A percentile compares a stretch with the other conserved stretches of the same genome.
These are phyloP conservation scores for Seriola dumerili DNA, from an alignment of 2,113 vertebrate genomes.

Conservation along the genomic window DNA sequence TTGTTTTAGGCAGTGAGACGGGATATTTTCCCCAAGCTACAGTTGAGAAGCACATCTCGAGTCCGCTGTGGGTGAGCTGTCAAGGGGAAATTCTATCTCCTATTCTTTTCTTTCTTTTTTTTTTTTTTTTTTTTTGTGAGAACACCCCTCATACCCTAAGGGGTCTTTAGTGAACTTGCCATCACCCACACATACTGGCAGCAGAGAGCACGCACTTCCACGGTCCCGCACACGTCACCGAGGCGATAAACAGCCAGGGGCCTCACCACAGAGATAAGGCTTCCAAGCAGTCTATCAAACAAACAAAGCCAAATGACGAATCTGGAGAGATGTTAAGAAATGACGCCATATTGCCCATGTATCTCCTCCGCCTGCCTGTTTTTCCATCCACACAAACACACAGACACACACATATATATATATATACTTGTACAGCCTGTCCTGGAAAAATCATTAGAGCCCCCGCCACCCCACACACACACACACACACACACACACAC, in stretches of 20 bases:
- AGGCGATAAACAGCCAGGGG: constrained; percentile 77
- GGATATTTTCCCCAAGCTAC: constrained; percentile 73
- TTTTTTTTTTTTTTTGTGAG: constrained; percentile 32
- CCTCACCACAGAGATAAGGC: constrained; percentile 72
- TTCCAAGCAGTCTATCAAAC: constrained; percentile 76
- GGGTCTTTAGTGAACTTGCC: constrained; percentile 76
- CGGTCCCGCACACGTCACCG: constrained; percentile 59
- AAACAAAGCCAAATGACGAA: constrained; percentile 77
- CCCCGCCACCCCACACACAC: constrained; percentile 58
- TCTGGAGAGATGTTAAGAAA: constrained; percentile 65
- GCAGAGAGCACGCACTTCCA: constrained; percentile 61
- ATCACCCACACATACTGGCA: constrained; percentile 78
- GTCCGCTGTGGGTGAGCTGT: constrained; percentile 70
- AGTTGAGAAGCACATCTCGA: constrained; percentile 61
- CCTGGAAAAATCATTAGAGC: constrained; percentile 81
- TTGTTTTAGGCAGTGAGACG: constrained; percentile 69
- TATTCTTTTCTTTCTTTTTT: constrained; percentile 23
- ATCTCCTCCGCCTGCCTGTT: constrained; percentile 55
- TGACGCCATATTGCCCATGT: constrained; percentile 54
- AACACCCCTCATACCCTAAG: constrained; percentile 66
- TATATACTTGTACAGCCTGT: constrained; percentile 68
- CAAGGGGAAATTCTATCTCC: constrained; percentile 63
- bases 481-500: constrained; percentile 62
- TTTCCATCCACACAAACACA: constrained; percentile 40
- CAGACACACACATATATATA: constrained; percentile 23